Percentiles rank a stretch among this genome's conserved stretches.
Evolutionary conservation across 2,888 invertebrate genomes (phyloP).

Genomic region (Monoplex corrugatus): DNA sequence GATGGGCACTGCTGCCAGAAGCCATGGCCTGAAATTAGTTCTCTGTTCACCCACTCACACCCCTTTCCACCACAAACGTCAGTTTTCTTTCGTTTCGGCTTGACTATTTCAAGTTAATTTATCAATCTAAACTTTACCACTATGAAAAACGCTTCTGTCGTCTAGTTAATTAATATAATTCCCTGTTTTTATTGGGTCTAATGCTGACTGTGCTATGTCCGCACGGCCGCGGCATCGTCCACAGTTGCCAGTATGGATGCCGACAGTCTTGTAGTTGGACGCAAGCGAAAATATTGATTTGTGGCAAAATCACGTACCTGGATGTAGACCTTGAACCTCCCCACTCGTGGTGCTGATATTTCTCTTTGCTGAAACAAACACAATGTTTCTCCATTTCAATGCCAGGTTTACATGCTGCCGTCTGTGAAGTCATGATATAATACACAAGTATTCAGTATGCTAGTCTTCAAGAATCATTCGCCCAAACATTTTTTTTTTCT

Average conservation of each 20-base stretch:
- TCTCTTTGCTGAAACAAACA: slow-evolving; percentile 69
- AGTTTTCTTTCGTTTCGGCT: no score
- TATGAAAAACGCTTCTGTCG: no score
- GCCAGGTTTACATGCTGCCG: not conserved
- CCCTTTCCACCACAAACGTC: no score
- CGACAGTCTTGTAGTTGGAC: slow-evolving; percentile 25
- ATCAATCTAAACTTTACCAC: no score
- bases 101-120: no score
- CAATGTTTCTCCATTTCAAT: not conserved
- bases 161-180: no score
- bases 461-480: no score
- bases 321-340: slow-evolving; percentile 89
- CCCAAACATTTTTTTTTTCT: slow-evolving; percentile 4
- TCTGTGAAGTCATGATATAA: not conserved
- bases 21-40: no score
- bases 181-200: no score
- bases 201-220: no score
- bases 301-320: slow-evolving; percentile 84
- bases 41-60: no score
- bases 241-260: slow-evolving; percentile 19
- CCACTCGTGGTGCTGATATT: slow-evolving; percentile 81
- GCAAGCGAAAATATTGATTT: slow-evolving; percentile 35
- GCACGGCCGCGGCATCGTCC: slow-evolving; percentile 11
- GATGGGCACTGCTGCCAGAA: no score
- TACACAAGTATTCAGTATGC: slow-evolving; percentile 3